Base-by-base conservation (phyloP, 2,113 vertebrate genomes). In the Phalacrocorax carbo region DNA sequence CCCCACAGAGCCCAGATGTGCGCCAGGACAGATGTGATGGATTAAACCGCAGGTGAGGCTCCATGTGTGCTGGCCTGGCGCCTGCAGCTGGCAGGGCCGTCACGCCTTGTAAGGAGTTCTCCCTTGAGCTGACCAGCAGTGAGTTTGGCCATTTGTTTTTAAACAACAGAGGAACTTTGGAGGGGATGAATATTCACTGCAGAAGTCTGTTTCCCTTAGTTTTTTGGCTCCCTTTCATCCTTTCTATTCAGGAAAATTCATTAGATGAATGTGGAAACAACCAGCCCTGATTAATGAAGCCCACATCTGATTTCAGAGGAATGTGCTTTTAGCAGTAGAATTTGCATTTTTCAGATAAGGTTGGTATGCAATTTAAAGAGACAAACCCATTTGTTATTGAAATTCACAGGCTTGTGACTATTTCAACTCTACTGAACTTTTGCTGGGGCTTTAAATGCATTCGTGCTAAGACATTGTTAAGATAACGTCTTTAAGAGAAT, bases 301-400 rank as follows among this genome's bases (percentile, higher is more conserved):
- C 42, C 21, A 51, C 40, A 90, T 96, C 85, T 94, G 71, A 95
- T 90, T 96, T 90, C 62, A 90, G 78, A 93, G 94, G 97, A 96
- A 97, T 96, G 97, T 94, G 79, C 87, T 96, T 96, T 94, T 81
- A 96, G 82, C 75, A 93, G 70, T 75, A 95, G 55, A 93, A 96
- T 95, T 95, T 96, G 86, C 89, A 95, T 96, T 94, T 97, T 90
- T 93, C 78, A 96, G 97, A 93, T 96, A 96, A 96, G 79, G 68
- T 18, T 81, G 96, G 93, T 95, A 97, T 94, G 97, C 80, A 90
- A 70, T 87, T 84, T 90, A 80, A 86, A 84, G 91, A 95, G 78
- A 87, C 62, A 90, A 96, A 90, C 30, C 75, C 68, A 88, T 91
- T 90, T 91, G 62, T 46, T 80, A 23, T 60, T 93, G 42, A 86